Evolutionary conservation across 2,113 vertebrate genomes (phyloP).

Genomic region (Asarcornis scutulata): DNA sequence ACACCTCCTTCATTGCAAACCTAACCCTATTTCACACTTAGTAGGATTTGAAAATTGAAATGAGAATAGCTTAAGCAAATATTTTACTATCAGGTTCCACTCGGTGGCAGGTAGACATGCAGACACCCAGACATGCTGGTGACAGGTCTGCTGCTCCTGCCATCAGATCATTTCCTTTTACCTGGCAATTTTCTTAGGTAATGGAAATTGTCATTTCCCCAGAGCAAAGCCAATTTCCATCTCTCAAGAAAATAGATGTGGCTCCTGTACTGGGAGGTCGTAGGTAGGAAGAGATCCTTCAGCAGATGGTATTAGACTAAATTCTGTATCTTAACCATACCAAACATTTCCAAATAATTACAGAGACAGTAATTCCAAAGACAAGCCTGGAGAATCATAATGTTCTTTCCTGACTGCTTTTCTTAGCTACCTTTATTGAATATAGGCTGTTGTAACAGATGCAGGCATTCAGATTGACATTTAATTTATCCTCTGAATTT

Average conservation of each 20-base stretch:
- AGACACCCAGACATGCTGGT: neutral
- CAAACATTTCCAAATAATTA: neutral
- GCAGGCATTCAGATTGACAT: slow-evolving; percentile 16
- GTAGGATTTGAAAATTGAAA: slow-evolving; percentile 36
- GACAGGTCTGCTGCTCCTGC: neutral
- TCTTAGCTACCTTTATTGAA: slow-evolving; percentile 9
- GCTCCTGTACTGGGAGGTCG: neutral
- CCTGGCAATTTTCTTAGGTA: neutral
- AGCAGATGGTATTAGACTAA: neutral
- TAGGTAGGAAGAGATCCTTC: neutral
- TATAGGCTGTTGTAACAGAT: slow-evolving; percentile 34
- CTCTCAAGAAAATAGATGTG: neutral
- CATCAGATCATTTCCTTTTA: neutral
- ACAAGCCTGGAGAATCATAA: neutral
- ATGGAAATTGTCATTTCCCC: neutral
- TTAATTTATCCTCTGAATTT: slow-evolving; percentile 51
- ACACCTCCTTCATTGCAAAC: neutral
- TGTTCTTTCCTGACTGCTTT: slow-evolving; percentile 32
- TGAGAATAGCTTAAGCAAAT: neutral
- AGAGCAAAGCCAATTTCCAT: neutral
- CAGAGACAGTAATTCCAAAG: neutral
- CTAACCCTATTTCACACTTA: slow-evolving; percentile 55
- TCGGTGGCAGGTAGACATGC: neutral
- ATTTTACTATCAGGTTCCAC: neutral
- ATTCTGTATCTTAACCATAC: neutral